A percentile compares a stretch with the other conserved stretches of the same genome.
These are phyloP conservation scores for Trachelipus rathkii DNA, from an alignment of 1,140 invertebrate genomes.

Conservation along the genomic window DNA sequence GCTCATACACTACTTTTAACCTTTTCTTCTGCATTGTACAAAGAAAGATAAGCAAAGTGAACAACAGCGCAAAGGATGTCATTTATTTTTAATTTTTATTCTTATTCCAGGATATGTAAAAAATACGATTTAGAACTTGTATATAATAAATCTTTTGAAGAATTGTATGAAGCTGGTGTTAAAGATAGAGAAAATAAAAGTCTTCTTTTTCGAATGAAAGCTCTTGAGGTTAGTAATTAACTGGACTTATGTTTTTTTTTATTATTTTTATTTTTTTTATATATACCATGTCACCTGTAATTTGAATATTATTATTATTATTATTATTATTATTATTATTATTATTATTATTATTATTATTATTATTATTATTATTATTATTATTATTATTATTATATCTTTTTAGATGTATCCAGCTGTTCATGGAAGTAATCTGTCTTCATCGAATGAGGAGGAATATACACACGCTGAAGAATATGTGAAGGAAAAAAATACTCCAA, in stretches of 20 bases:
- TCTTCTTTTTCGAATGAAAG: conserved; percentile 22
- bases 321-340: too few species aligned
- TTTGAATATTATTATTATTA: too few species aligned
- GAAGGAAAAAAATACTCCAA: neutral
- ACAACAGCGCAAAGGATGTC: too few species aligned
- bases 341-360: too few species aligned
- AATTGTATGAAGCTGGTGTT: conserved; percentile 16
- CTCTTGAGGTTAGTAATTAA: conserved; percentile 22
- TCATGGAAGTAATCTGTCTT: neutral
- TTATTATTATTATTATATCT: too few species aligned
- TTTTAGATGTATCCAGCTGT: neutral
- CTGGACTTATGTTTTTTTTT: neutral
- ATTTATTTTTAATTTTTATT: too few species aligned
- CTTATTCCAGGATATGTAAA: conserved; percentile 18
- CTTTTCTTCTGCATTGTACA: too few species aligned
- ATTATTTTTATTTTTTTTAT: neutral
- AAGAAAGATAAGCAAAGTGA: too few species aligned
- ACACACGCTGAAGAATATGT: neutral
- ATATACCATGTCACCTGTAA: too few species aligned
- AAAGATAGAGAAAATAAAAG: conserved; percentile 8
- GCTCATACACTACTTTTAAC: too few species aligned
- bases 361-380: too few species aligned
- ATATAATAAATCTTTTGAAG: conserved; percentile 19
- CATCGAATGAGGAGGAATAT: conserved; percentile 1
- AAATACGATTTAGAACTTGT: conserved; percentile 26